Evolutionary conservation across 1,140 invertebrate species (phyloP).

Genomic region (Pararge aegeria): DNA sequence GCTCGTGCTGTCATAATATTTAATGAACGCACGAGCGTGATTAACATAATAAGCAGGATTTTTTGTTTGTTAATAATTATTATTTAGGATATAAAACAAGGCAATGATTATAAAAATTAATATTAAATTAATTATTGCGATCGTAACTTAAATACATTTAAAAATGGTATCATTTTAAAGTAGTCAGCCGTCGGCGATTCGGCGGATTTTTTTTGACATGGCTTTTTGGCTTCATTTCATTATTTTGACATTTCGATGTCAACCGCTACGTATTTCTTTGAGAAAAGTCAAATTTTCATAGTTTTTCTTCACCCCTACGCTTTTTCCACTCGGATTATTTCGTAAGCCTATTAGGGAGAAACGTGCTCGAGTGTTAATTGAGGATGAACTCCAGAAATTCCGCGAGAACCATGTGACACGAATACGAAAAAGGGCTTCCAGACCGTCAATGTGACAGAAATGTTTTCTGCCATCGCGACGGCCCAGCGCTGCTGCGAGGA

Average conservation of each 20-base stretch:
- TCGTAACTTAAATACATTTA: no score
- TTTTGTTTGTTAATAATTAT: no score
- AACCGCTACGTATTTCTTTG: conserved; percentile 77
- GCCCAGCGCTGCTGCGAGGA: conserved; percentile 60
- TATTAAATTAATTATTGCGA: no score
- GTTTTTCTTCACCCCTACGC: conserved; percentile 48
- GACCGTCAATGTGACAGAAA: conserved; percentile 79
- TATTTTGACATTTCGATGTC: conserved; percentile 81
- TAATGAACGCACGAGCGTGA: no score
- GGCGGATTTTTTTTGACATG: conserved; percentile 76
- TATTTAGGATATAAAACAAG: no score
- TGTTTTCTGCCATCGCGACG: conserved; percentile 78
- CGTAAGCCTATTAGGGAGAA: conserved; percentile 33
- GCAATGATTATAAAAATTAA: not conserved
- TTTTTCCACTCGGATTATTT: conserved; percentile 49
- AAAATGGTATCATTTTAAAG: conserved; percentile 6
- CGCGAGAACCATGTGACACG: conserved; percentile 77
- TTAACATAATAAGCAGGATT: no score
- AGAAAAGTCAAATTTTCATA: conserved; percentile 64
- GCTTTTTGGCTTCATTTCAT: conserved; percentile 76
- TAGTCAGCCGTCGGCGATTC: conserved; percentile 43
- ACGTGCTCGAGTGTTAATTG: conserved; percentile 31
- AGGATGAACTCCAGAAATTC: conserved; percentile 54
- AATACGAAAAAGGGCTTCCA: conserved; percentile 78
- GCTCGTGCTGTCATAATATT: no score